Conservation (phyloP, 2,113 vertebrate genomes). For the Phainopepla nitens region DNA sequence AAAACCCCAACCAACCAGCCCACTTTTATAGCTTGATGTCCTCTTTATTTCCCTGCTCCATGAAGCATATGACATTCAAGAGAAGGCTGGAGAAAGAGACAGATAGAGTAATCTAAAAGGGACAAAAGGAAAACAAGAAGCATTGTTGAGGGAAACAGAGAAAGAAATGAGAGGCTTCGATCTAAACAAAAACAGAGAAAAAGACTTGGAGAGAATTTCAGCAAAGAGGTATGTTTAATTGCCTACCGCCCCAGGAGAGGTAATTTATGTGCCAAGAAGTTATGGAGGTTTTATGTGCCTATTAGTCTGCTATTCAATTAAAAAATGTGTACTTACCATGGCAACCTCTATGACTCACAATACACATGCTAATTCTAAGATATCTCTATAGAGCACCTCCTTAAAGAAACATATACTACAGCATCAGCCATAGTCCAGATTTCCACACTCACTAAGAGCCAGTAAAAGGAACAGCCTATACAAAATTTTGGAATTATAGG, state of each 20-base stretch:
- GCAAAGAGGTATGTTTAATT: slow-evolving; percentile 63
- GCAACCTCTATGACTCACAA: slow-evolving; percentile 54
- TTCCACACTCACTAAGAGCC: neutral
- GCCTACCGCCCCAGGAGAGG: slow-evolving; percentile 53
- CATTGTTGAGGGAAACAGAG: neutral
- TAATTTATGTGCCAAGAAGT: slow-evolving; percentile 68
- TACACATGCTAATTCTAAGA: slow-evolving; percentile 53
- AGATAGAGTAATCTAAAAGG: neutral
- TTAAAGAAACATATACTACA: slow-evolving; percentile 57
- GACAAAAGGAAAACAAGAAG: neutral
- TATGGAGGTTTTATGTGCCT: slow-evolving; percentile 69
- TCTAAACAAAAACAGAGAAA: slow-evolving; percentile 37
- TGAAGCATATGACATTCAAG: neutral
- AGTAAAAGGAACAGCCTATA: neutral
- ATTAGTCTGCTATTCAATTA: slow-evolving; percentile 73
- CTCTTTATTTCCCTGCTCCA: neutral
- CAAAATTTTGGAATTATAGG: neutral
- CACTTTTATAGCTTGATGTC: neutral
- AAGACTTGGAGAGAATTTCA: slow-evolving; percentile 44
- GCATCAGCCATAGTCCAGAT: neutral
- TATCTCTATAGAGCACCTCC: slow-evolving; percentile 52
- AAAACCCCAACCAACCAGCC: neutral
- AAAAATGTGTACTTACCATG: slow-evolving; percentile 68
- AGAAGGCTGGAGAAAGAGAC: neutral
- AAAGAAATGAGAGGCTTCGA: neutral